Percentiles rank a stretch among this genome's conserved stretches.
Conservation (phyloP, 2,888 invertebrate species). For the Erebia epiphron region DNA sequence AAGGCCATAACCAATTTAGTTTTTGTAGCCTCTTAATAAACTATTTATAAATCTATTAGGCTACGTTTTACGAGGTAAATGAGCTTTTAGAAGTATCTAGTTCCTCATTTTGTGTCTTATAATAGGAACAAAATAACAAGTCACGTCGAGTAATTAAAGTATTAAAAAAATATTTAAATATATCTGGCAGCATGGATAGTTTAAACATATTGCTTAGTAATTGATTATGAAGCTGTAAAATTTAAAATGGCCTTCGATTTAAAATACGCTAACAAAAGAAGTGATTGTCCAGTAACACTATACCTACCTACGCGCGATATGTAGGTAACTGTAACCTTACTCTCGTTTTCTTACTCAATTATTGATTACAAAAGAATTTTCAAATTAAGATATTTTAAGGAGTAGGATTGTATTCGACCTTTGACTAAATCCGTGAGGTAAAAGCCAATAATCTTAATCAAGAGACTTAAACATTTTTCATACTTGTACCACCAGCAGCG, state of each 20-base stretch:
- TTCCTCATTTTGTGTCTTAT: not conserved
- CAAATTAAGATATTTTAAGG: not conserved
- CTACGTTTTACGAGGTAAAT: not conserved
- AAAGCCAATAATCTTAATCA: no score
- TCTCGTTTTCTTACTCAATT: slow-evolving; percentile 16
- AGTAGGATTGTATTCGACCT: no score
- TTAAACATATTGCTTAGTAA: not conserved
- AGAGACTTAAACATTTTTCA: no score
- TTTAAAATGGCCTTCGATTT: slow-evolving; percentile 13
- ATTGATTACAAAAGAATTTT: slow-evolving; percentile 15
- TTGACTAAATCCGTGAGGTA: no score
- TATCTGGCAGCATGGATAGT: not conserved
- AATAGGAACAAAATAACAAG: slow-evolving; percentile 5
- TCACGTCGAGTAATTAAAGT: not conserved
- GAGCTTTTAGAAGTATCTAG: not conserved
- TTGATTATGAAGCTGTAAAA: not conserved
- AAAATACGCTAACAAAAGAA: slow-evolving; percentile 19
- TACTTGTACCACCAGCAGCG: no score
- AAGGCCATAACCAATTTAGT: slow-evolving; percentile 31
- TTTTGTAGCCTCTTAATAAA: slow-evolving; percentile 29
- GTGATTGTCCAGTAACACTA: slow-evolving; percentile 18
- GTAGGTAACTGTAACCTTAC: slow-evolving; percentile 20
- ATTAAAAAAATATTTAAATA: not conserved
- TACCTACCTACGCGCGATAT: slow-evolving; percentile 4
- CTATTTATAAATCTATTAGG: slow-evolving; percentile 23